Conservation (phyloP, 2,113 vertebrate genomes). For the Rhinopomastus cyanomelas region DNA sequence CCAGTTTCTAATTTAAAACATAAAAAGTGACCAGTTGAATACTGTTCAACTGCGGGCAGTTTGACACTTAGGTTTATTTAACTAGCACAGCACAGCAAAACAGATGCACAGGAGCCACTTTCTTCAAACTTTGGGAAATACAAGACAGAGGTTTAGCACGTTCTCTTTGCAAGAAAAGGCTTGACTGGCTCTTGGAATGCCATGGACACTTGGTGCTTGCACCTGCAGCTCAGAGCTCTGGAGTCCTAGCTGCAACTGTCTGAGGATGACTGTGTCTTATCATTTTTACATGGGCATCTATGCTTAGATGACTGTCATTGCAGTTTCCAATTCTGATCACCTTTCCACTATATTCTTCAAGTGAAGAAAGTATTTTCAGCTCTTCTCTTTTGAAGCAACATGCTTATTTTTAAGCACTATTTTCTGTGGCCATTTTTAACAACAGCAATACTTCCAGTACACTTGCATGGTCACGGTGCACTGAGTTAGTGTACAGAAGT, state of each 20-base stretch:
- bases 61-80: background rate
- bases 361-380: background rate
- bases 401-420: background rate
- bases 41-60: background rate
- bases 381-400: background rate
- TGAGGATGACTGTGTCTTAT: background rate
- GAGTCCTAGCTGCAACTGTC: background rate
- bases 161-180: background rate
- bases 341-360: background rate
- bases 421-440: background rate
- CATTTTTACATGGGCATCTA: background rate
- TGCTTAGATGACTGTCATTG: background rate
- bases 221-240: background rate
- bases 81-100: background rate
- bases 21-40: background rate
- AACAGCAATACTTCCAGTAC: background rate
- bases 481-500: background rate
- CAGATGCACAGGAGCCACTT: background rate
- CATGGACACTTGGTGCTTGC: background rate
- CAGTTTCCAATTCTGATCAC: background rate
- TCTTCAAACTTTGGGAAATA: background rate
- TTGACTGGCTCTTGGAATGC: background rate
- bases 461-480: background rate
- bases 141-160: background rate
- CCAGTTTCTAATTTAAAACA: conserved; percentile 22